Base-by-base conservation (phyloP, 2,797 vertebrate species). In the Buphagus erythrorhynchus region DNA sequence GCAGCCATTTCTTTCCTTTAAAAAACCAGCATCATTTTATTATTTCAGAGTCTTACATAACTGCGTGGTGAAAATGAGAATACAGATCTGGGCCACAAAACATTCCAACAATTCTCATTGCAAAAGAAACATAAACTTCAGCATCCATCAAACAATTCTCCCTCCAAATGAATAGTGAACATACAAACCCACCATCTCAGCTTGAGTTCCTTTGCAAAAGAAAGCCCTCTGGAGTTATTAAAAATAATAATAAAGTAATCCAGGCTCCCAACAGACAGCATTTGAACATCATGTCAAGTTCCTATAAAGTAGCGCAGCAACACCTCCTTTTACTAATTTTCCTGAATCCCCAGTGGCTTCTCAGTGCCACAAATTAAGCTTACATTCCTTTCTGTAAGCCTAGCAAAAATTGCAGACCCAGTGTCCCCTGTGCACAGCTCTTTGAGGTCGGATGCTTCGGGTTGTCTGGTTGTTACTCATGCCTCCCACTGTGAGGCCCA, bases 141-240 rank as follows among this genome's bases (percentile, higher is more conserved):
- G 83, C 90, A 96, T 94, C 90, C 92, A 94, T 97, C 95, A 97
- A 92, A 91, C 83, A 79, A 93, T 96, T 96, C 95, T 95, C 22
- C 67, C 67, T 94, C 86, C 83, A 97, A 94, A 95, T 97, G 95
- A 95, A 96, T 87, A 96, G 93, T 95, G 94, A 97, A 92, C 83
- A 89, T 96, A 89, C 45, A 94, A 96, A 97, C 80, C 92, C 92
- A 96, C 92, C 86, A 95, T 92, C 96, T 96, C 95, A 95, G 92
- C 93, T 96, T 96, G 96, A 95, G 94, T 76, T 86, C 90, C 81
- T 97, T 94, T 96, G 81, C 92, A 96, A 95, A 93, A 95, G 77
- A 96, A 95, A 96, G 72, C 88, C 93, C 93, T 96, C 88, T 88
- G 93, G 92, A 92, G 68, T 93, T 96, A 96, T 96, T 96, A 94